Evolutionary conservation across 2,797 vertebrate genomes (phyloP).

Genomic region (Crotalus adamanteus): DNA sequence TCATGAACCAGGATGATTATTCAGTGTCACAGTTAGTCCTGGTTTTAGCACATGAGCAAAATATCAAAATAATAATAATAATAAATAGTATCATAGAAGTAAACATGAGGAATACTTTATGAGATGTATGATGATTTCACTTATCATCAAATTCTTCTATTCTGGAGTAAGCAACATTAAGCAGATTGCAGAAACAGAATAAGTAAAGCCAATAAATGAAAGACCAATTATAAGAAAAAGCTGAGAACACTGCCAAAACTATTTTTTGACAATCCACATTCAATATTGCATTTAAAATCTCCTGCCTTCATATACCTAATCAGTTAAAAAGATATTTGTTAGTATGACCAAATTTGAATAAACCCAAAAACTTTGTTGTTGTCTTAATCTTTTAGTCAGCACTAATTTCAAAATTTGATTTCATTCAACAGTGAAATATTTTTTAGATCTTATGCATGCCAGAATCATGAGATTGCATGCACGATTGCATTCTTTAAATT

Average conservation of each 20-base stretch:
- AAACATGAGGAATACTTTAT: not conserved
- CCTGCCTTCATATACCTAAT: not conserved
- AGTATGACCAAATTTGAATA: not conserved
- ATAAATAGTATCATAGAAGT: not conserved
- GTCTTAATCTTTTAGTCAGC: not conserved
- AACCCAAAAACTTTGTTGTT: not conserved
- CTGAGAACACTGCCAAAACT: not conserved
- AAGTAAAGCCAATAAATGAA: not conserved
- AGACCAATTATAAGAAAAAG: not conserved
- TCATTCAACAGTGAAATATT: not conserved
- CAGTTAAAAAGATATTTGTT: not conserved
- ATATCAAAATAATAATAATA: not conserved
- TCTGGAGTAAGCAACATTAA: not conserved
- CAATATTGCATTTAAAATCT: not conserved
- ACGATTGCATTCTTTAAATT: not conserved
- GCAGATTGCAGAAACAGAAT: not conserved
- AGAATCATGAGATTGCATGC: not conserved
- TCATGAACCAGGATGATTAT: not conserved
- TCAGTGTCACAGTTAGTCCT: not conserved
- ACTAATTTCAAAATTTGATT: not conserved
- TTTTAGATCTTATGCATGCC: not conserved
- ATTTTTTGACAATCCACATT: not conserved
- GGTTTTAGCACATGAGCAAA: not conserved
- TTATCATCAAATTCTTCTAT: not conserved
- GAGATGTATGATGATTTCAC: not conserved